Evolutionary conservation across 2,888 invertebrate genomes (phyloP), one percentile per base, ranked within the genome.

Genomic region (Tetragonisca angustula): DNA sequence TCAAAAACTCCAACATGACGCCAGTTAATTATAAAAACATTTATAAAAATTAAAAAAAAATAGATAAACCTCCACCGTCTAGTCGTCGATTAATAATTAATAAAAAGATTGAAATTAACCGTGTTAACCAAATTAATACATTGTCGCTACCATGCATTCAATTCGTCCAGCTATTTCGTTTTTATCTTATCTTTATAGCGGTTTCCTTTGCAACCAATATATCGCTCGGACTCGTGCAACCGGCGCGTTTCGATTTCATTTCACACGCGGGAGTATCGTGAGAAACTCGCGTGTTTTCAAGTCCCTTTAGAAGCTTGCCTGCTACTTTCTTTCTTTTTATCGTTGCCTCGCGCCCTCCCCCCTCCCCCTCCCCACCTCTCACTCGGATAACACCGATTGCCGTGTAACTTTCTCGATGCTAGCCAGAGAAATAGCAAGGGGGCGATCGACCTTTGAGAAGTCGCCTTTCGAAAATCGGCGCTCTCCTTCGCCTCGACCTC

Each of bases 401-500:
- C 83, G 74, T 68, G 59, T 79, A 61, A 79, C 90, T 89, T 89
- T 89, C 89, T 81, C 89, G 84, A 71, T 74, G 72, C 54, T 62
- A 69, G 27, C 52, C 15, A 21, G 75, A 76, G 82, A 83, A 81
- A 79, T 84, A 87, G 77, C 81, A 74, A 75, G 76, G 70, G 43
- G 9, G 83, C 84, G 84, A 88, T 85, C 89, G 89, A 89, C 89
- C 88, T 89, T 89, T 89, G 79, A 70, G 24, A 54, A 83, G 71
- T 65, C 62, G 90, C 88, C 90, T 89, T 89, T 89, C 90, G 88
- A 89, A 87, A 89, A 89, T 88, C 85, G 81, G 72, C 61, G 65
- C 76, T 67, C 74, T 65, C 85, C 79, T 32, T 32, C 68, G 77
- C 79, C 79, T 81, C 88, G 89, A 85, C 89, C 90, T 89, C 90